These are phyloP conservation scores for Drosophila siamana DNA, from an alignment of 2,888 invertebrate species.

Conservation along the genomic window DNA sequence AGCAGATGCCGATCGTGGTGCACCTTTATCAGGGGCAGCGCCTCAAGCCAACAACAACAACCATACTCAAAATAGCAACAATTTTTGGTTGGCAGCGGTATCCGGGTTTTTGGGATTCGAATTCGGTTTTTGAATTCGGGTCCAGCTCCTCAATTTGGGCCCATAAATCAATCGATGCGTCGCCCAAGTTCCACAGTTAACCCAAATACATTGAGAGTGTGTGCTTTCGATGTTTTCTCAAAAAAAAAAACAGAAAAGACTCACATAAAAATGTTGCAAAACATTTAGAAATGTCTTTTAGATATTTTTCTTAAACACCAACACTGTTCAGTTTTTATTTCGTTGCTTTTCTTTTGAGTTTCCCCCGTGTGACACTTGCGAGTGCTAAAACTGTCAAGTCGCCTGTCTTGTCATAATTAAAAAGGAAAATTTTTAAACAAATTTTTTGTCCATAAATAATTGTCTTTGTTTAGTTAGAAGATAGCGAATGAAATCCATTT, in stretches of 20 bases:
- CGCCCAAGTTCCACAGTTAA: conserved; percentile 58
- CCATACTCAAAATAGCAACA: conserved; percentile 27
- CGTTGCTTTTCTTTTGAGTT: conserved; percentile 14
- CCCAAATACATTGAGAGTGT: conserved; percentile 29
- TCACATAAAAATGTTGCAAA: conserved; percentile 66
- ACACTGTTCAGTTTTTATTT: conserved; percentile 2
- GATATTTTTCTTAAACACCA: conserved; percentile 16
- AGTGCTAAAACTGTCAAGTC: conserved; percentile 73
- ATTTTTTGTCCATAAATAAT: conserved; percentile 59
- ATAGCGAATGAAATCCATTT: conserved; percentile 60
- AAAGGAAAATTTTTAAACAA: conserved; percentile 58
- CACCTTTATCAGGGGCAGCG: conserved; percentile 43
- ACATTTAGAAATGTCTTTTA: conserved; percentile 58
- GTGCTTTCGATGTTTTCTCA: conserved; percentile 23
- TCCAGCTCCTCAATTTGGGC: conserved; percentile 72
- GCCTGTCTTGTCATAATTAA: conserved; percentile 80
- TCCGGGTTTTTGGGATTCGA: conserved; percentile 39
- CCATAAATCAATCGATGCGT: conserved; percentile 83
- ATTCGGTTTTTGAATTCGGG: conserved; percentile 38
- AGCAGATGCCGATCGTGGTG: conserved; percentile 35
- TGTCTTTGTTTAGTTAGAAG: conserved; percentile 30
- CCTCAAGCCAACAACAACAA: conserved; percentile 14
- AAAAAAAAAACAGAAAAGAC: conserved; percentile 11
- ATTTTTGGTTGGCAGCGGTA: conserved; percentile 39
- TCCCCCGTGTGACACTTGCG: conserved; percentile 51